A percentile compares a stretch with the other conserved stretches of the same genome.
Evolutionary conservation across 1,140 invertebrate species (phyloP).

Genomic region (Leptoteleia sp.): DNA sequence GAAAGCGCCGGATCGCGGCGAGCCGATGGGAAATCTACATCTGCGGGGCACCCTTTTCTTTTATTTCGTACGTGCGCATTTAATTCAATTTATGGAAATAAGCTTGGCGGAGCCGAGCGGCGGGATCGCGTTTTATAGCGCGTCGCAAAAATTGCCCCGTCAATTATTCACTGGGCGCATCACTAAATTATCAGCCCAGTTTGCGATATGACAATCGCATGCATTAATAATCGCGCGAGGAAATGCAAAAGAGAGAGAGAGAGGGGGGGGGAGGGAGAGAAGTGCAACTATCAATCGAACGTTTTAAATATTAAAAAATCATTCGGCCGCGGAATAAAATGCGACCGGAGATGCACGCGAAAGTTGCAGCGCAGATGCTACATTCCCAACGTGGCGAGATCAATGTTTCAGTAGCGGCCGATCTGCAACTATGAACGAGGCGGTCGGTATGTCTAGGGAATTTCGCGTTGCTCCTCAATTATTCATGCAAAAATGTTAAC

Average conservation of each 20-base stretch:
- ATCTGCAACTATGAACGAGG: conserved; percentile 35
- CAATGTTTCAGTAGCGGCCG: conserved; percentile 38
- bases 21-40: conserved; percentile 49
- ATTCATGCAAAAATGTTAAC: conserved; percentile 45
- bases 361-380: conserved; percentile 49
- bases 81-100: conserved; percentile 60
- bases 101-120: conserved; percentile 17
- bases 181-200: conserved; percentile 21
- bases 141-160: conserved; percentile 20
- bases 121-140: conserved; percentile 3
- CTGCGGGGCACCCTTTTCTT: conserved; percentile 31
- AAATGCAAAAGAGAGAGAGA: too few relatives aligned
- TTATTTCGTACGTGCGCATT: conserved; percentile 20
- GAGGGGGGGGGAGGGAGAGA: too few relatives aligned
- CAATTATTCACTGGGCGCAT: conserved; percentile 18
- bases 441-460: conserved; percentile 36
- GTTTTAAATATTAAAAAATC: conserved; percentile 57
- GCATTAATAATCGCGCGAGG: conserved; percentile 30
- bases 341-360: conserved; percentile 25
- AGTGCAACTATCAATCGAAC: too few relatives aligned
- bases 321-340: conserved; percentile 15
- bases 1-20: too few relatives aligned
- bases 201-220: conserved; percentile 36
- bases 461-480: conserved; percentile 44
- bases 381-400: conserved; percentile 47